Conservation (phyloP, 2,888 invertebrate species). For the Augochlorella aurata region DNA sequence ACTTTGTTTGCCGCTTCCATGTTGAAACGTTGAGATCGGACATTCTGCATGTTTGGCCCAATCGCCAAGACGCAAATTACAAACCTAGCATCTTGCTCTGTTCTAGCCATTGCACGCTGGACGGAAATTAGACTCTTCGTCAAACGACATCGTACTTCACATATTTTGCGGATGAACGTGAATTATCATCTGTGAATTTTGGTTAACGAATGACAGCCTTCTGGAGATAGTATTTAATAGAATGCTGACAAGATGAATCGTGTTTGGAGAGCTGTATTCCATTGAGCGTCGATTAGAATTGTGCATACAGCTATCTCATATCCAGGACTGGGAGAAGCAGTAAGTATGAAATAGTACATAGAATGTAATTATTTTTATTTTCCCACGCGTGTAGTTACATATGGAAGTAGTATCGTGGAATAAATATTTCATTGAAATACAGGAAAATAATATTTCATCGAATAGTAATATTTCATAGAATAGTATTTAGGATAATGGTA, state of each 20-base stretch:
- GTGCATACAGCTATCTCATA: too few relatives aligned
- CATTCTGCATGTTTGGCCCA: background rate
- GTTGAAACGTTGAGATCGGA: constrained; percentile 4
- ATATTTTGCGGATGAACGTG: background rate
- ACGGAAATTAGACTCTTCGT: constrained; percentile 6
- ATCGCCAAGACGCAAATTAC: background rate
- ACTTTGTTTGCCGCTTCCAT: constrained; percentile 43
- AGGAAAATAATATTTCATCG: too few relatives aligned
- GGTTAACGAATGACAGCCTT: background rate
- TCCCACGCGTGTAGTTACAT: too few relatives aligned
- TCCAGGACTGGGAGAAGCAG: too few relatives aligned
- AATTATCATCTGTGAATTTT: background rate
- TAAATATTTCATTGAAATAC: too few relatives aligned
- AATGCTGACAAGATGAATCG: background rate
- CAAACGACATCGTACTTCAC: background rate
- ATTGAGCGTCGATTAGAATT: background rate
- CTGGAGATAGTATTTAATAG: background rate
- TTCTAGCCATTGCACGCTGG: background rate
- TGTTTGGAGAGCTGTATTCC: background rate
- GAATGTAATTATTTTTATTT: too few relatives aligned
- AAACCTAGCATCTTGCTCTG: background rate
- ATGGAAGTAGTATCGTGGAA: too few relatives aligned
- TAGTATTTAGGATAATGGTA: too few relatives aligned
- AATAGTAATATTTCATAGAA: too few relatives aligned
- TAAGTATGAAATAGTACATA: too few relatives aligned